Evolutionary conservation across 1,140 invertebrate genomes (phyloP).

Genomic region (Rhagoletis zephyria): DNA sequence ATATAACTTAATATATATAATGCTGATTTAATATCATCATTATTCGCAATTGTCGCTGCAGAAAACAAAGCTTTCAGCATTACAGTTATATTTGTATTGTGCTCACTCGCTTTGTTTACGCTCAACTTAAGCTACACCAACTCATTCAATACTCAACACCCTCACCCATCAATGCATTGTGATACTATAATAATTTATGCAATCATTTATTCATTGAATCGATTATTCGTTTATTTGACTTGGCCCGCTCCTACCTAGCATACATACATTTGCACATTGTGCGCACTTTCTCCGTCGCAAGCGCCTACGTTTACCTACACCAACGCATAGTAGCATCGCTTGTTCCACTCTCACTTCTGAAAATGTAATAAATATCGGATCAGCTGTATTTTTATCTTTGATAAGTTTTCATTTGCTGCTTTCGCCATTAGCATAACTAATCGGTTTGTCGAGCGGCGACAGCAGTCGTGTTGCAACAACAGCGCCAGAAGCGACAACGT

Average conservation of each 20-base stretch:
- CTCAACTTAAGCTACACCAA: background rate
- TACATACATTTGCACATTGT: background rate
- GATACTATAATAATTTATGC: background rate
- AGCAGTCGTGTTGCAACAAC: background rate
- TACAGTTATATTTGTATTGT: background rate
- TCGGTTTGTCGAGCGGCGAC: slow-evolving; percentile 8
- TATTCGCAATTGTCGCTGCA: background rate
- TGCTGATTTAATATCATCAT: background rate
- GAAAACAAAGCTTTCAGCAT: slow-evolving; percentile 6
- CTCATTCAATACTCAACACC: background rate
- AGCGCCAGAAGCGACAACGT: background rate
- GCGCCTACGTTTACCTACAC: background rate
- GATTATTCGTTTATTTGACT: slow-evolving; percentile 50
- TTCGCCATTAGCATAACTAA: slow-evolving; percentile 26
- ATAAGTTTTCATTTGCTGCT: background rate
- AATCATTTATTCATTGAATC: slow-evolving; percentile 48
- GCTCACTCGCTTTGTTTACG: background rate
- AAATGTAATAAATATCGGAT: slow-evolving; percentile 38
- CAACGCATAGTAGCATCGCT: background rate
- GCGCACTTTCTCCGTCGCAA: background rate
- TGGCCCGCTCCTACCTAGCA: slow-evolving; percentile 7
- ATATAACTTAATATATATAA: background rate
- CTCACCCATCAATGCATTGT: background rate
- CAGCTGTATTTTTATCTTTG: slow-evolving; percentile 32
- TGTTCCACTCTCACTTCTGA: background rate